A percentile compares a stretch with the other conserved stretches of the same genome.
Evolutionary conservation across 2,797 vertebrate genomes (phyloP).

Genomic region (Chelidonichthys spinosus): DNA sequence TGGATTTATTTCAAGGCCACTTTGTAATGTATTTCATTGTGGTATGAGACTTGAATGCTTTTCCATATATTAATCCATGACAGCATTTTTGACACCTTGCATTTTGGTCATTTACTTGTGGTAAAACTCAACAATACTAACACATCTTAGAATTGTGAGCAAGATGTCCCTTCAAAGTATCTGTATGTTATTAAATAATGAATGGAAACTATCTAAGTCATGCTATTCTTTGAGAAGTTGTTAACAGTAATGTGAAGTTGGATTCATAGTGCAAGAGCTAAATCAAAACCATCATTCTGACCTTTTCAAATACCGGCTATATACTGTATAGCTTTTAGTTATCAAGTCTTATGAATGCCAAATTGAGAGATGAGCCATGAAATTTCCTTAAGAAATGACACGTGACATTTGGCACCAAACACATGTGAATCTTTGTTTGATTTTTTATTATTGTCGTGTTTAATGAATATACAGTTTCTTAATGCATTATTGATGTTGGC

Average conservation of each 20-base stretch:
- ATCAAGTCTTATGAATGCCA: background rate
- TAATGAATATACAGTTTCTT: slow-evolving; percentile 23
- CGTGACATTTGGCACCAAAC: too few relatives aligned
- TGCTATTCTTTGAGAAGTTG: too few relatives aligned
- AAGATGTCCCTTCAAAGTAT: background rate
- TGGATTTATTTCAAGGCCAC: background rate
- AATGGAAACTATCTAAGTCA: too few relatives aligned
- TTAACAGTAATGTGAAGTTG: background rate
- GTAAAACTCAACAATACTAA: background rate
- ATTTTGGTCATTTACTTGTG: too few relatives aligned
- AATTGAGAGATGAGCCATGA: background rate
- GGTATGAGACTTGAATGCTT: background rate
- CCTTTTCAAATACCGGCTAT: background rate
- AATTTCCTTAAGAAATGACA: too few relatives aligned
- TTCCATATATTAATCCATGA: background rate
- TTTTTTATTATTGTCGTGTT: background rate
- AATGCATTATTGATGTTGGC: slow-evolving; percentile 27
- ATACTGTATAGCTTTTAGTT: too few relatives aligned
- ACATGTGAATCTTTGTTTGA: too few relatives aligned
- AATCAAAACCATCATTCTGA: background rate
- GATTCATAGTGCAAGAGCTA: background rate
- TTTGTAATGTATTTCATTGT: background rate
- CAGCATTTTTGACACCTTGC: background rate
- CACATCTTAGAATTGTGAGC: background rate
- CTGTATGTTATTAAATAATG: too few relatives aligned